These are phyloP conservation scores for Cherax quadricarinatus DNA, from an alignment of 1,140 invertebrate species.

Conservation along the genomic window DNA sequence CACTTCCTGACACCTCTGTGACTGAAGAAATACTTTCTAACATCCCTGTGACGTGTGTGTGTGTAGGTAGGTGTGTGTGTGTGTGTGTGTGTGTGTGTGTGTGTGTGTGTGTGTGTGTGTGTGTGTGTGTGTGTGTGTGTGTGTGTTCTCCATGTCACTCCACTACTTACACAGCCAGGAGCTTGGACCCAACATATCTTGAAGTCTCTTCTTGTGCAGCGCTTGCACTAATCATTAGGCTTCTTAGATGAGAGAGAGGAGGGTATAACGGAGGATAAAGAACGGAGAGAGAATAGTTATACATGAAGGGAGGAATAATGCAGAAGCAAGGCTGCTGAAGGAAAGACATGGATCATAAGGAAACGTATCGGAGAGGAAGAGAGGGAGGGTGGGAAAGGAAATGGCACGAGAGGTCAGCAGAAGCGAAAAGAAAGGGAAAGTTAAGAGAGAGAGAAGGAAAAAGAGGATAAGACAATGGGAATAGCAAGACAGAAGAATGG, in stretches of 20 bases:
- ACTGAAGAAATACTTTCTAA: no score
- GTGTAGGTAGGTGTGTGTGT: no score
- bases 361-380: not conserved
- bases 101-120: no score
- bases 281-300: not conserved
- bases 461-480: not conserved
- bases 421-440: not conserved
- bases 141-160: fast-evolving
- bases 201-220: no score
- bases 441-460: not conserved
- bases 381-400: not conserved
- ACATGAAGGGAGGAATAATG: not conserved
- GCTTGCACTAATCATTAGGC: no score
- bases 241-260: not conserved
- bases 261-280: not conserved
- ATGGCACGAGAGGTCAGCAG: not conserved
- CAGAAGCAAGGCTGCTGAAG: not conserved
- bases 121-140: no score
- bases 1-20: no score
- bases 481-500: not conserved
- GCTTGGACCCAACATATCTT: no score
- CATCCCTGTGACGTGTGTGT: no score
- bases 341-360: not conserved
- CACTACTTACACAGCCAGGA: no score
- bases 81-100: no score